Conservation (phyloP, 2,113 vertebrate genomes). For the Phylloscopus trochilus region DNA sequence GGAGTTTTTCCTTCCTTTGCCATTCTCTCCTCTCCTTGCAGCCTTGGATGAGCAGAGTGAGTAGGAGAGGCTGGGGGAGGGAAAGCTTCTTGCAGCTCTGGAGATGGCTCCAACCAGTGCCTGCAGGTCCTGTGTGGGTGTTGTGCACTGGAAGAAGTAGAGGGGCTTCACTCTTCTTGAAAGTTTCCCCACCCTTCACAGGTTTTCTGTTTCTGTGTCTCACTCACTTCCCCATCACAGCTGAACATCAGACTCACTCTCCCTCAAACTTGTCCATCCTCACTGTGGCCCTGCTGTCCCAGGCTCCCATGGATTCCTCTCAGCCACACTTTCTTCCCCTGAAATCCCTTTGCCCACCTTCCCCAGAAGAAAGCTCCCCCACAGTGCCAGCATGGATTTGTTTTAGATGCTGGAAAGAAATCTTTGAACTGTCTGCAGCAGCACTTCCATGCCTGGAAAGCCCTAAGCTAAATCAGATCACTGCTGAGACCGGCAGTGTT, state of each 20-base stretch:
- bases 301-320: neutral
- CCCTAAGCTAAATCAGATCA: neutral
- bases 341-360: neutral
- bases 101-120: neutral
- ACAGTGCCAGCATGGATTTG: neutral
- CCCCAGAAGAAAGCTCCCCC: neutral
- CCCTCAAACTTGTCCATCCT: neutral
- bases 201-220: neutral
- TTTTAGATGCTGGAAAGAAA: neutral
- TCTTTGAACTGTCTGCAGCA: neutral
- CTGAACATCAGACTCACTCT: neutral
- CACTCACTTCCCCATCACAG: neutral
- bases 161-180: neutral
- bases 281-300: neutral
- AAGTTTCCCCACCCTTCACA: neutral
- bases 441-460: neutral
- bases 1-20: neutral
- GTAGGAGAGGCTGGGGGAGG: neutral
- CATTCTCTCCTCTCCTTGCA: neutral
- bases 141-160: neutral
- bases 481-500: neutral
- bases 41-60: neutral
- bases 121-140: neutral
- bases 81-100: neutral
- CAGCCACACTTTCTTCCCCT: neutral